Evolutionary conservation across 2,113 vertebrate genomes (phyloP).

Genomic region (Trichomycterus rosablanca): DNA sequence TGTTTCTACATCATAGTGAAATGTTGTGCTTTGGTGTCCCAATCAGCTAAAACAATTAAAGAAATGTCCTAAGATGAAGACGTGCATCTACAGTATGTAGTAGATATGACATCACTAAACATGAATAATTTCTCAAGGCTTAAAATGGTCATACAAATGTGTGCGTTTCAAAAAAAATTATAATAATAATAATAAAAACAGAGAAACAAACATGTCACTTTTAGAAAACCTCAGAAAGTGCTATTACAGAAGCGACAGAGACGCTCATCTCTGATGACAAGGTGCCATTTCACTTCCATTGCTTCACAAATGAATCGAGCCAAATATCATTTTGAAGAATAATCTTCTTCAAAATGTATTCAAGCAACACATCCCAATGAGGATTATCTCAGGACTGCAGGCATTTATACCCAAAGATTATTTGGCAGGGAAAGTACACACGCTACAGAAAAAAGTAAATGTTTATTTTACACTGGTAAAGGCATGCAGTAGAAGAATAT

Average conservation of each 20-base stretch:
- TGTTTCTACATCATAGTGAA: constrained; percentile 1
- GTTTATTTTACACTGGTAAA: no score
- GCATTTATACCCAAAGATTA: background rate
- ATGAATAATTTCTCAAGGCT: constrained; percentile 8
- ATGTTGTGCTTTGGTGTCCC: background rate
- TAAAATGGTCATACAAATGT: constrained; percentile 33
- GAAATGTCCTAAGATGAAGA: constrained; percentile 8
- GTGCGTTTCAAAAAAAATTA: constrained; percentile 8
- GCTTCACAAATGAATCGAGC: constrained; percentile 33
- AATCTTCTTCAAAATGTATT: constrained; percentile 13
- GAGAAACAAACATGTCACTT: constrained; percentile 33
- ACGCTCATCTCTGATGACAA: constrained; percentile 33
- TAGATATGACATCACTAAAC: background rate
- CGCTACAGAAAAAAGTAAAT: no score
- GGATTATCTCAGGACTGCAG: background rate
- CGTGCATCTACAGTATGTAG: background rate
- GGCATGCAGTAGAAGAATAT: no score
- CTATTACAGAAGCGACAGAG: constrained; percentile 22
- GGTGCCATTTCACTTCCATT: constrained; percentile 28
- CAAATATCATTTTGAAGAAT: constrained; percentile 19
- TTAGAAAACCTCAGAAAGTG: constrained; percentile 16
- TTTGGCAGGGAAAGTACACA: no score
- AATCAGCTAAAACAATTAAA: background rate
- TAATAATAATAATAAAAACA: no score
- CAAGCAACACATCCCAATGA: background rate